Evolutionary conservation across 2,113 vertebrate genomes (phyloP), one percentile per base, ranked within the genome.

Genomic region (Archocentrus centrarchus): DNA sequence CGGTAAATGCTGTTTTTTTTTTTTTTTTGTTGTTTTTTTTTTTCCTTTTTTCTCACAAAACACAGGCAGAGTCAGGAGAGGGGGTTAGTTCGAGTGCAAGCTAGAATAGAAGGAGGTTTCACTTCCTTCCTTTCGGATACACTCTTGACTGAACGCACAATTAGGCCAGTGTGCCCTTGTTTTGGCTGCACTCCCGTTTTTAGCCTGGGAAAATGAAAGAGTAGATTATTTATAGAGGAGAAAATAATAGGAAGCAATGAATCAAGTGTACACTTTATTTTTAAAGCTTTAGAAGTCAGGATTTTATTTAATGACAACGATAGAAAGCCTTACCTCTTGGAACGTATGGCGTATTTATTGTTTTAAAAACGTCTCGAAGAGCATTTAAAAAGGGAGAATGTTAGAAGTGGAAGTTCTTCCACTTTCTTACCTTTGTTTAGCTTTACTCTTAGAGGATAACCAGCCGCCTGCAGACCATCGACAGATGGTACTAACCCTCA

Each of bases 321-420:
- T 24, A 82, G 62, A 86, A 87, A 73, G 85, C 89, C 85, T 92
- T 91, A 87, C 27, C 82, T 86, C 3, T 76, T 41, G 14, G 63
- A 62, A 59, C 2, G 24, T 80, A 32, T 3, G 37, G 2, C 3
- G 18, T 84, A 70, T 68, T 81, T 86, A 1, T 66, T 70, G 32
- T 80, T 75, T 84, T 83, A 57, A 27, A 50, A 47, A n/a, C 80
- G 39, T 24, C 37, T 41, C 27, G 62, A 75, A 62, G 30, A 75
- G 41, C 3, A 59, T 64, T 91, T 81, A 32, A 61, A 83, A 84
- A 83, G 32, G 58, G 35, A 86, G 13, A 73, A 37, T 22, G 5
- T 80, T 68, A 17, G 7, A 77, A 62, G 60, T 68, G 14, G 61
- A 18, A 5, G 10, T 27, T 47, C 70, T 60, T 86, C 55, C 53